Evolutionary conservation across 2,113 vertebrate genomes (phyloP), one percentile per base, ranked within the genome.

Genomic region (Diglossa brunneiventris): DNA sequence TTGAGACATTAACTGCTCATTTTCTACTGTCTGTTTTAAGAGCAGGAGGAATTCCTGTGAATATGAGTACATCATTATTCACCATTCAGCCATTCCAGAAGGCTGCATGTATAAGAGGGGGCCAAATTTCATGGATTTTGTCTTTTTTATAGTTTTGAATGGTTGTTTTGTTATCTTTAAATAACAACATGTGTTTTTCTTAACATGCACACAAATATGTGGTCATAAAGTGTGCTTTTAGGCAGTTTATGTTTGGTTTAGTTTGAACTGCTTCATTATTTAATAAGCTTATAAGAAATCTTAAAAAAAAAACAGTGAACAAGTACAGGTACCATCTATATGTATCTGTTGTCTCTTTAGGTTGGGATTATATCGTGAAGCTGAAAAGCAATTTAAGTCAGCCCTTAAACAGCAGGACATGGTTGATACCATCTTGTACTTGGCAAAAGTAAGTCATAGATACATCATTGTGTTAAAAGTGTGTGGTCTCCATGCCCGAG

Each of bases 301-400:
- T 6, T n/a, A 3, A 39, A 31, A 39, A 28, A 20, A 8, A 1
- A 1, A 7, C 4, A 53, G 21, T 6, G 8, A 67, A 26, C 15
- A 39, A 73, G 41, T 59, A 26, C 15, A 39, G 69, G 41, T 59
- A 42, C 5, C 3, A 78, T 83, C 13, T 72, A 0, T 72, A 37
- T 56, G 11, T 87, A 4, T 91, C 16, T 91, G 59, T 96, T 96
- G 7, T 90, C 86, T 80, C 67, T 83, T 94, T 96, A 98, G 98
- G 96, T 95, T 98, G 90, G 98, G 99, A 97, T 98, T 99, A 74
- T 98, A 99, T 96, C 98, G 99, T 92, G 99, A 99, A 97, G 99
- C 99, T 9, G 99, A 99, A 95, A 99, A 99, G 94, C 99, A 99
- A 73, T 99, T 99, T 97, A 98, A 99, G 86, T 99, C 99, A 46